phyloP scores from a whole-genome alignment of 2,797 vertebrate species.

The Philypnodon macrostomus region DNA sequence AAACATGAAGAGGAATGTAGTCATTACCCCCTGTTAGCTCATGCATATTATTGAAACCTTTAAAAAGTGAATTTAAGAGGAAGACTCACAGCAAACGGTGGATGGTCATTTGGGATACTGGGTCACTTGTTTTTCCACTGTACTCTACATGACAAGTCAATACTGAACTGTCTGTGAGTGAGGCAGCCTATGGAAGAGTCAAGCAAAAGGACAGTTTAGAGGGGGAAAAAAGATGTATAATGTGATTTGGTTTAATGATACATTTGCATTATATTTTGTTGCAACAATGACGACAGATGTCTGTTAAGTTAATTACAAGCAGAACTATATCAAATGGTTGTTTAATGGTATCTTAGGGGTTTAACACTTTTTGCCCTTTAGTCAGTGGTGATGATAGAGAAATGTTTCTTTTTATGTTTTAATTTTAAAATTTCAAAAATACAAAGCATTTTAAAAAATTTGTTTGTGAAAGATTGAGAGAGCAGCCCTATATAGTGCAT shows the following conservation, averaged over 20 bases:
- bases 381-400: conserved; percentile 84
- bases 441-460: conserved; percentile 68
- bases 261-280: conserved; percentile 62
- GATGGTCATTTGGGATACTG: conserved; percentile 65
- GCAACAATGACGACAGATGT: conserved; percentile 81
- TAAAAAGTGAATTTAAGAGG: conserved; percentile 22
- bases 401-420: conserved; percentile 77
- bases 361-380: conserved; percentile 81
- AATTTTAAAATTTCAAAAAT: conserved; percentile 79
- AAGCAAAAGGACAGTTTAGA: conserved; percentile 57
- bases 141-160: conserved; percentile 77
- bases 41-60: conserved; percentile 64
- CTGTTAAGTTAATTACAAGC: conserved; percentile 82
- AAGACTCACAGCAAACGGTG: conserved; percentile 45
- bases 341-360: conserved; percentile 82
- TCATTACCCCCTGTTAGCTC: conserved; percentile 57
- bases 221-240: conserved; percentile 68
- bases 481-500: conserved; percentile 85
- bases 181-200: too few species aligned
- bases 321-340: conserved; percentile 80
- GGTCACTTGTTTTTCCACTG: conserved; percentile 35
- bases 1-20: conserved; percentile 57
- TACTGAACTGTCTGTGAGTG: conserved; percentile 77
- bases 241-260: conserved; percentile 81
- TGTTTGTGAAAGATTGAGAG: conserved; percentile 80